These are phyloP conservation scores for Notarius quadriscutis DNA, from an alignment of 2,113 vertebrate genomes.

Conservation along the genomic window DNA sequence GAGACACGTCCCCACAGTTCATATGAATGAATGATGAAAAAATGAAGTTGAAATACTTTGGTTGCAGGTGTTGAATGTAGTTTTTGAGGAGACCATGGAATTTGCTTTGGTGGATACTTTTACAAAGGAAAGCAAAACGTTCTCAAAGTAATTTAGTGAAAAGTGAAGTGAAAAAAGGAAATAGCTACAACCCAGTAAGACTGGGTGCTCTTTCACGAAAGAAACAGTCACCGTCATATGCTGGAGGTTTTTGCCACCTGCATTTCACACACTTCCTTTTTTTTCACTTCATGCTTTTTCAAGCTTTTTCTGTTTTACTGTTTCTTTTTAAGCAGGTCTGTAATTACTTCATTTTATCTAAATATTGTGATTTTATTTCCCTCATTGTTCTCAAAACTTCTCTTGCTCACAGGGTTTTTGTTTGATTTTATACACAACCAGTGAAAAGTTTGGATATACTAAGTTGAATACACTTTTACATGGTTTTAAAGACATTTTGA, in stretches of 20 bases:
- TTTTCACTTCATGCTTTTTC: background rate
- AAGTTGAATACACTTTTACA: background rate
- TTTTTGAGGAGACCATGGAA: background rate
- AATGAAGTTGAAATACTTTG: background rate
- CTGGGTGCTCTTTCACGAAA: slow-evolving; percentile 39
- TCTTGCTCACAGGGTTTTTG: background rate
- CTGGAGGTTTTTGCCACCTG: background rate
- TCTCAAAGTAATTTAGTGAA: slow-evolving; percentile 17
- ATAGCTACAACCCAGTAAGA: slow-evolving; percentile 6
- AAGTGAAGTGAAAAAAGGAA: slow-evolving; percentile 42
- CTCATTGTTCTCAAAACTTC: background rate
- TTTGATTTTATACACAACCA: background rate
- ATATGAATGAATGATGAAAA: background rate
- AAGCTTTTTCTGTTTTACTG: background rate
- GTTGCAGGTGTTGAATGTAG: background rate
- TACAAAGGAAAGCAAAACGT: slow-evolving; percentile 6
- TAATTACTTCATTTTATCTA: slow-evolving; percentile 6
- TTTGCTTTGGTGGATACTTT: background rate
- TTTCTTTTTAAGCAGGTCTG: background rate
- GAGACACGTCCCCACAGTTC: background rate
- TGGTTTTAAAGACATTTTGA: background rate
- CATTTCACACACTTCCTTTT: slow-evolving; percentile 9
- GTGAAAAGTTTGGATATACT: background rate
- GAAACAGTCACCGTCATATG: slow-evolving; percentile 38
- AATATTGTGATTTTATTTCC: background rate